phyloP scores from a whole-genome alignment of 2,113 vertebrate species.

The Oreamnos americanus region DNA sequence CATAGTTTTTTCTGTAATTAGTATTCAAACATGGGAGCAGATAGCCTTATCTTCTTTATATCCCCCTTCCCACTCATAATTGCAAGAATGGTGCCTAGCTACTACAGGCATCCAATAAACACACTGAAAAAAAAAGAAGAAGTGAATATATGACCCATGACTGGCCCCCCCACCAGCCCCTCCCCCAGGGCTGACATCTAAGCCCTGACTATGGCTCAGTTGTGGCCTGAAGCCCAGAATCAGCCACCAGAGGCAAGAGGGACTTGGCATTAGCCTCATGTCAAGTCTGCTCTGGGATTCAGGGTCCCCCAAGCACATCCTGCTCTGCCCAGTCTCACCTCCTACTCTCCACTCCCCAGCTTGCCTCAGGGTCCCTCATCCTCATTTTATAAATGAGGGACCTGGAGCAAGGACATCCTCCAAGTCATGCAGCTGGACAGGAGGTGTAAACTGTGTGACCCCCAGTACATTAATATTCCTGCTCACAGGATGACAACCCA shows the following conservation, averaged over 20 bases:
- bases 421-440: not conserved
- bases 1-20: not conserved
- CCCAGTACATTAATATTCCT: not conserved
- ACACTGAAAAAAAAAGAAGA: not conserved
- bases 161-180: accelerated
- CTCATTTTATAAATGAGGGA: not conserved
- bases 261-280: not conserved
- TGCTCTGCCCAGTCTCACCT: not conserved
- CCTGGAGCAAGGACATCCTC: not conserved
- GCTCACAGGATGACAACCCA: not conserved
- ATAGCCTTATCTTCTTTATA: not conserved
- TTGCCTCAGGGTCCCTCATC: not conserved
- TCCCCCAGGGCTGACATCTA: not conserved
- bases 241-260: not conserved
- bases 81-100: not conserved
- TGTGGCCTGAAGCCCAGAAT: not conserved
- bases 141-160: not conserved
- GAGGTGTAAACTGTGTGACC: not conserved
- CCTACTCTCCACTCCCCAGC: not conserved
- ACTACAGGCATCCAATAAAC: not conserved
- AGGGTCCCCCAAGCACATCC: too few species aligned
- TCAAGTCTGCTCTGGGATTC: not conserved
- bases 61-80: not conserved
- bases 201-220: not conserved
- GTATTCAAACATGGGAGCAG: not conserved